A percentile compares a stretch with the other conserved stretches of the same genome.
These are phyloP conservation scores for Megalops cyprinoides DNA, from an alignment of 2,797 vertebrate species.

Conservation along the genomic window DNA sequence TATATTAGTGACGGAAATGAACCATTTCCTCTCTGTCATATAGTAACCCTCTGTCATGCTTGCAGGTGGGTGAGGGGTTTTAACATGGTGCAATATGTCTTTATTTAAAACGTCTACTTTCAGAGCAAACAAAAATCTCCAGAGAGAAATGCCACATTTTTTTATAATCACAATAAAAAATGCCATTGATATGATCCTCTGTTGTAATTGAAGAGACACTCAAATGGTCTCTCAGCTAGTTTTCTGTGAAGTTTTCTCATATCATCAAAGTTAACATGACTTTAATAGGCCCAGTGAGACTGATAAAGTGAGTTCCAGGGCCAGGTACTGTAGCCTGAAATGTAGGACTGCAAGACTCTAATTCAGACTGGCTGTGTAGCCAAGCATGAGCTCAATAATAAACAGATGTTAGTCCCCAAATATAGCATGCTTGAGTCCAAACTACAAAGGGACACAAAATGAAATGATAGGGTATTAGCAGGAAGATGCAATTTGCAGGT, in stretches of 20 bases:
- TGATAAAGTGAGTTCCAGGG: conserved; percentile 62
- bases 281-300: conserved; percentile 73
- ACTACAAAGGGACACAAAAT: conserved; percentile 75
- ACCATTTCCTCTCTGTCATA: neutral
- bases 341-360: conserved; percentile 60
- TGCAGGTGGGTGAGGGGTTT: neutral
- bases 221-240: neutral
- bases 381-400: conserved; percentile 81
- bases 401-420: conserved; percentile 84
- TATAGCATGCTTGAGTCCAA: conserved; percentile 73
- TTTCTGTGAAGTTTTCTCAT: conserved; percentile 27
- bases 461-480: conserved; percentile 81
- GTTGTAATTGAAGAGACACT: neutral
- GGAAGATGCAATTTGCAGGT: conserved; percentile 84
- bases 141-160: neutral
- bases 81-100: neutral
- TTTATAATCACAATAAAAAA: conserved; percentile 12
- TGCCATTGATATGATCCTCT: neutral
- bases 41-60: neutral
- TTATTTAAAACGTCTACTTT: neutral
- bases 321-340: conserved; percentile 62
- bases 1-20: too few species aligned
- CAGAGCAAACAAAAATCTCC: neutral
- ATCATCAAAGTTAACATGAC: conserved; percentile 75
- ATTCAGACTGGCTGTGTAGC: conserved; percentile 74